Conservation (phyloP, 2,113 vertebrate species). For the Pluvianellus socialis region DNA sequence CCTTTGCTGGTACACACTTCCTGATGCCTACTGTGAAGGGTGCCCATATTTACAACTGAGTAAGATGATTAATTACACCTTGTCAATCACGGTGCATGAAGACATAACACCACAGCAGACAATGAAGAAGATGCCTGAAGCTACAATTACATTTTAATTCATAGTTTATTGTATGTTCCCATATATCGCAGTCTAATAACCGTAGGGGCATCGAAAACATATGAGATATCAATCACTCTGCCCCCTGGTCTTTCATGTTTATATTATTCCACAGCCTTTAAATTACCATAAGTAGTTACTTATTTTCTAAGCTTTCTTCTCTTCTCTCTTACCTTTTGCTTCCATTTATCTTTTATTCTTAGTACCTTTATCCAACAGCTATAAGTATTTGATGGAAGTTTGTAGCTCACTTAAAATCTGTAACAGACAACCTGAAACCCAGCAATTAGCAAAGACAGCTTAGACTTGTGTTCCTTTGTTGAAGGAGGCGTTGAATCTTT, state of each 20-base stretch:
- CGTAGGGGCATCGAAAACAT: constrained; percentile 72
- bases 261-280: constrained; percentile 58
- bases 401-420: constrained; percentile 73
- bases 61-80: constrained; percentile 87
- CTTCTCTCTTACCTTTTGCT: constrained; percentile 59
- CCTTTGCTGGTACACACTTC: constrained; percentile 82
- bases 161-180: constrained; percentile 80
- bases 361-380: constrained; percentile 66
- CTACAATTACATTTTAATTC: constrained; percentile 83
- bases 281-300: constrained; percentile 61
- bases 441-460: constrained; percentile 79
- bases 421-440: constrained; percentile 80
- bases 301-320: constrained; percentile 60
- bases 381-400: constrained; percentile 74
- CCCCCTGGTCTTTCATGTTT: constrained; percentile 66
- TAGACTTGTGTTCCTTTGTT: constrained; percentile 81
- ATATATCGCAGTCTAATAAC: constrained; percentile 81
- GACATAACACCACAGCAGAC: constrained; percentile 84
- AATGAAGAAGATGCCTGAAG: constrained; percentile 83
- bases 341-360: constrained; percentile 67
- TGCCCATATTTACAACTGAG: constrained; percentile 85
- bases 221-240: constrained; percentile 80
- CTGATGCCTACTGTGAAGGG: constrained; percentile 83
- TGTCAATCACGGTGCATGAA: constrained; percentile 87
- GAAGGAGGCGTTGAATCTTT: constrained; percentile 81